These are phyloP conservation scores for Emmelina monodactyla DNA, from an alignment of 2,888 invertebrate species.

Conservation along the genomic window DNA sequence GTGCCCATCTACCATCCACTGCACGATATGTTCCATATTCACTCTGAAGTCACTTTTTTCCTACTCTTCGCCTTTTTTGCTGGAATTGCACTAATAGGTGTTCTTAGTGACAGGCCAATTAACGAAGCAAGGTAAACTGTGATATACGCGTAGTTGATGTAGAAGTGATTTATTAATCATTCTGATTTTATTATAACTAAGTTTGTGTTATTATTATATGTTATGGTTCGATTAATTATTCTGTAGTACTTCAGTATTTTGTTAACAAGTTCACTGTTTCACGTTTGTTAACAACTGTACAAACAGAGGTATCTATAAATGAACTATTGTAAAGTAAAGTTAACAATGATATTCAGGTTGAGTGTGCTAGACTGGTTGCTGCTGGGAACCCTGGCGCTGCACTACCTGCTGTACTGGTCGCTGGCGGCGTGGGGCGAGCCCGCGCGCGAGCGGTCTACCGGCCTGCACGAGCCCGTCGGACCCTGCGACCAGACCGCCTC, in stretches of 20 bases:
- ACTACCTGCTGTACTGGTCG: slow-evolving; percentile 69
- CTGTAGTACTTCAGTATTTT: too few relatives aligned
- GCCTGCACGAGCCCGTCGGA: slow-evolving; percentile 79
- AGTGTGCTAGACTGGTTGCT: slow-evolving; percentile 43
- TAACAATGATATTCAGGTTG: slow-evolving; percentile 23
- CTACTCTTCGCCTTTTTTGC: slow-evolving; percentile 68
- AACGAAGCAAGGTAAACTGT: slow-evolving; percentile 26
- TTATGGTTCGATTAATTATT: too few relatives aligned
- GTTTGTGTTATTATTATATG: too few relatives aligned
- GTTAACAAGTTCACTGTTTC: too few relatives aligned
- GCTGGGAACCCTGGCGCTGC: slow-evolving; percentile 59
- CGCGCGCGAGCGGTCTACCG: slow-evolving; percentile 71
- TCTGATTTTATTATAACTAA: too few relatives aligned
- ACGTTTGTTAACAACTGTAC: too few relatives aligned
- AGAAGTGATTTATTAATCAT: too few relatives aligned
- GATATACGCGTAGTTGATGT: too few relatives aligned
- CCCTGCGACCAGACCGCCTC: slow-evolving; percentile 69
- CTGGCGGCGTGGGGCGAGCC: slow-evolving; percentile 73
- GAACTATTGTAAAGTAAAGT: too few relatives aligned
- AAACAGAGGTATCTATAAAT: too few relatives aligned
- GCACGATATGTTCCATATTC: slow-evolving; percentile 73
- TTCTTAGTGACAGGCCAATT: slow-evolving; percentile 50
- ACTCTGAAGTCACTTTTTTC: slow-evolving; percentile 77
- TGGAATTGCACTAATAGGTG: slow-evolving; percentile 67
- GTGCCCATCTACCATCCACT: slow-evolving; percentile 78